Evolutionary conservation across 2,888 invertebrate species (phyloP).

Genomic region (Limnephilus auricula): DNA sequence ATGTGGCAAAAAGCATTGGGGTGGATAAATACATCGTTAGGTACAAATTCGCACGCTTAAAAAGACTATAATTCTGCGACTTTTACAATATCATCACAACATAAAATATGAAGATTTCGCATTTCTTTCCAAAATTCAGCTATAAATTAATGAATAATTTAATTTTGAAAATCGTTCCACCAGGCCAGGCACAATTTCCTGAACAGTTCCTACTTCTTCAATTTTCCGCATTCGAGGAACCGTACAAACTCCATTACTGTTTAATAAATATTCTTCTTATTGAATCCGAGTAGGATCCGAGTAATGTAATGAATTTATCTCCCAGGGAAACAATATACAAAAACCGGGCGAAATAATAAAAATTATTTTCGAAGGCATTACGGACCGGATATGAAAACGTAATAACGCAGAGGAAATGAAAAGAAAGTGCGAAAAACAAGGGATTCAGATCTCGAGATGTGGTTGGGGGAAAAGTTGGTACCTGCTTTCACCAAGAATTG

Average conservation of each 20-base stretch:
- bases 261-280: neutral
- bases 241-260: neutral
- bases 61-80: no score
- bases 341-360: neutral
- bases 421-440: constrained; percentile 41
- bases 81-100: no score
- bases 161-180: neutral
- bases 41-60: no score
- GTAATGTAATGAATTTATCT: neutral
- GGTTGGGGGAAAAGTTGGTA: neutral
- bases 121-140: no score
- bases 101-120: no score
- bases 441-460: neutral
- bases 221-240: neutral
- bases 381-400: constrained; percentile 35
- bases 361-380: constrained; percentile 3
- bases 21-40: no score
- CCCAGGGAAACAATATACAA: neutral
- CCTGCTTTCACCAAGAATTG: neutral
- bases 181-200: neutral
- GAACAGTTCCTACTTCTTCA: neutral
- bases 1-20: no score
- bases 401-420: constrained; percentile 27
- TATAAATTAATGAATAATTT: no score
- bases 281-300: neutral